Evolutionary conservation across 2,888 invertebrate genomes (phyloP).

Genomic region (Dendrolimus houi): DNA sequence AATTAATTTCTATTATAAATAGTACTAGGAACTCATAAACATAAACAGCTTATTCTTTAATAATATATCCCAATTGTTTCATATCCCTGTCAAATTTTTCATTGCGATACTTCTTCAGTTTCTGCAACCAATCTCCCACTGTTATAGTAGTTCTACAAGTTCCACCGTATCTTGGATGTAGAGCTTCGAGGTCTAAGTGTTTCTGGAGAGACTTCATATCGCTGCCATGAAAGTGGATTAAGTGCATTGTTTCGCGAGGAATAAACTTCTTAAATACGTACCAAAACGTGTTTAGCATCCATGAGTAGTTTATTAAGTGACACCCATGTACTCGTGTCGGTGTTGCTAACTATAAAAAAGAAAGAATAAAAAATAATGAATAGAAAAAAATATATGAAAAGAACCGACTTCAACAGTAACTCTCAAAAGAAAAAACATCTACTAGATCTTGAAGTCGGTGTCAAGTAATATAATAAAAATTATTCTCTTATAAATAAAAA

Average conservation of each 20-base stretch:
- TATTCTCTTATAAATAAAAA: no score
- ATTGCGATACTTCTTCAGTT: constrained; percentile 61
- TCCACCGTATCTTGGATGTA: constrained; percentile 52
- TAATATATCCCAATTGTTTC: constrained; percentile 77
- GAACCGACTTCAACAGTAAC: no score
- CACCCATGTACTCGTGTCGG: constrained; percentile 80
- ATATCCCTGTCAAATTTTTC: constrained; percentile 78
- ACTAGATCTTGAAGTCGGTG: no score
- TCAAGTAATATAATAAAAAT: no score
- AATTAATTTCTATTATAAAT: no score
- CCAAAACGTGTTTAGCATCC: constrained; percentile 85
- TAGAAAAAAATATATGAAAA: no score
- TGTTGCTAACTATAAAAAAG: constrained; percentile 73
- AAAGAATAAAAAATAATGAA: constrained; percentile 1
- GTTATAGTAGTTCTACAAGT: constrained; percentile 74
- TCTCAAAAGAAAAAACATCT: no score
- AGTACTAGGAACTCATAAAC: no score
- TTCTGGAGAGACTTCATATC: constrained; percentile 56
- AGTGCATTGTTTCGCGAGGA: constrained; percentile 76
- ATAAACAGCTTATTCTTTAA: constrained; percentile 46
- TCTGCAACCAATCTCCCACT: constrained; percentile 76
- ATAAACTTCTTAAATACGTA: constrained; percentile 86
- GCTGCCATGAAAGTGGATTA: constrained; percentile 54
- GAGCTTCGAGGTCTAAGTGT: constrained; percentile 39
- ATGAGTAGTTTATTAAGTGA: constrained; percentile 87